Percentiles rank a stretch among this genome's conserved stretches.
These are phyloP conservation scores for Pseudomugil gertrudae DNA, from an alignment of 2,797 vertebrate species.

Conservation along the genomic window DNA sequence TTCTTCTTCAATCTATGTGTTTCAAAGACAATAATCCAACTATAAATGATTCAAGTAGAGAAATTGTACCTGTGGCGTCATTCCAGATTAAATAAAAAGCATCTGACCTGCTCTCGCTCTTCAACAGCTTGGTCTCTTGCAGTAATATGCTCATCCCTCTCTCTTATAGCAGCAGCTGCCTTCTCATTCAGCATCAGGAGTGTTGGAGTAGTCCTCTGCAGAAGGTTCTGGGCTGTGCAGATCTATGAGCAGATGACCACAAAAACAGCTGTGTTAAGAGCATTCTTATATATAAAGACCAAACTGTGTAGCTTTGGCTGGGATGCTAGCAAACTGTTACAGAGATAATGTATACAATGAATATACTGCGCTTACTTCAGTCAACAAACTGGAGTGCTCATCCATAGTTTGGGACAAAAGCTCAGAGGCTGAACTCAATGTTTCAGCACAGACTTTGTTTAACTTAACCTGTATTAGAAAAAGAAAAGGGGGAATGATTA, in stretches of 20 bases:
- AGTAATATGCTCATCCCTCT: slow-evolving; percentile 56
- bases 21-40: background rate
- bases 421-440: slow-evolving; percentile 65
- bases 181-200: slow-evolving; percentile 78
- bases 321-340: background rate
- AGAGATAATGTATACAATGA: background rate
- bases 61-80: background rate
- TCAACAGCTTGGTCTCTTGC: slow-evolving; percentile 69
- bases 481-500: background rate
- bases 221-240: slow-evolving; percentile 55
- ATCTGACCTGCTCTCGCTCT: slow-evolving; percentile 74
- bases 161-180: slow-evolving; percentile 70
- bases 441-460: slow-evolving; percentile 68
- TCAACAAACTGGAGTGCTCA: slow-evolving; percentile 75
- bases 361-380: slow-evolving; percentile 60
- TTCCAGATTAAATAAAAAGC: background rate
- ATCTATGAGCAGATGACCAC: slow-evolving; percentile 62
- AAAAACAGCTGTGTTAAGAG: background rate
- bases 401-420: slow-evolving; percentile 73
- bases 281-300: background rate
- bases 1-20: slow-evolving; percentile 74
- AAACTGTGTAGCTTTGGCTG: background rate
- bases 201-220: slow-evolving; percentile 72
- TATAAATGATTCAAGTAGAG: background rate
- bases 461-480: slow-evolving; percentile 74